These are phyloP conservation scores for Numenius phaeopus DNA, from an alignment of 2,797 vertebrate species.

Conservation along the genomic window DNA sequence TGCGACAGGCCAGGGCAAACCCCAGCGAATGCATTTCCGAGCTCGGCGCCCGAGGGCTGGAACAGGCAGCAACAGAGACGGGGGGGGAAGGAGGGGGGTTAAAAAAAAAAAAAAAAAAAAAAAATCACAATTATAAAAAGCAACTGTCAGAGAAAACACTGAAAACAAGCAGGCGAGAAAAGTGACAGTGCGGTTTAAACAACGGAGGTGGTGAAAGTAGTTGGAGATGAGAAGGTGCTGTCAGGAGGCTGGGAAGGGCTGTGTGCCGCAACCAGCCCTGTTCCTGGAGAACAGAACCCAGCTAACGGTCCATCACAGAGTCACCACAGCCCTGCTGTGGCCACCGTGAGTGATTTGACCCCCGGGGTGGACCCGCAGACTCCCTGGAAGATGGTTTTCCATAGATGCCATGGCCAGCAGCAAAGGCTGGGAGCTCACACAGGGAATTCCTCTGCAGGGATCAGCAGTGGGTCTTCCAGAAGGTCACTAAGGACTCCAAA, in stretches of 20 bases:
- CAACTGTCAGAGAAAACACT: conserved; percentile 41
- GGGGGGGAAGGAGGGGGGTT: accelerated
- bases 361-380: accelerated
- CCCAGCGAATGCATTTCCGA: conserved; percentile 75
- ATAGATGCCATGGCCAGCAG: accelerated
- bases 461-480: too few relatives aligned
- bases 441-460: accelerated
- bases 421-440: background rate
- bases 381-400: background rate
- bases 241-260: background rate
- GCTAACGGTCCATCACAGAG: accelerated
- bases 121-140: conserved; percentile 40
- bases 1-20: conserved; percentile 85
- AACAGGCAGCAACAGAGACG: conserved; percentile 80
- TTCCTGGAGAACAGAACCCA: background rate
- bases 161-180: background rate
- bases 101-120: background rate
- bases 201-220: background rate
- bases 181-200: background rate
- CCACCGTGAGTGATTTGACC: accelerated
- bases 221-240: background rate
- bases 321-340: accelerated
- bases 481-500: background rate
- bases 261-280: background rate
- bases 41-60: conserved; percentile 77